Evolutionary conservation across 2,113 vertebrate species (phyloP), one percentile per base, ranked within the genome.

Genomic region (Hippopotamus amphibius): DNA sequence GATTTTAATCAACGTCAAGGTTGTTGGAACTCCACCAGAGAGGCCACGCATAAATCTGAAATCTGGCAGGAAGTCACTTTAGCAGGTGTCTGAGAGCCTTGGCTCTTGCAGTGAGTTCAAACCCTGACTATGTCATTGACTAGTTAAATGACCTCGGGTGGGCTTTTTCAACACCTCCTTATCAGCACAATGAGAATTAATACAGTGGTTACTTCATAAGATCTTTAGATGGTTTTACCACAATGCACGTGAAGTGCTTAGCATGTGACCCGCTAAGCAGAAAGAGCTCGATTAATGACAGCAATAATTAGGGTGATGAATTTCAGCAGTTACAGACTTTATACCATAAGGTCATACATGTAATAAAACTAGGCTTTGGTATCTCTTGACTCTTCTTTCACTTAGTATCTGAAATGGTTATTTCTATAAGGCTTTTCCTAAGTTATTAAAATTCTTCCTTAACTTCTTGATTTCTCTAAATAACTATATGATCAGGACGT

Each of bases 391-490:
- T 26, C 24, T 41, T 50, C 37, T 84, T 92, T 90, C 10, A n/a
- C n/a, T 85, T 79, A 88, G 5, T 26, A 59, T 71, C 37, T 83
- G 10, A n/a, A 76, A 48, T 5, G 69, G 22, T 22, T 90, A 86
- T 86, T 71, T 85, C 15, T 82, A 3, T 37, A 76, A 77, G 21
- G 3, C 0, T 77, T 83, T 74, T 11, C n/a, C 30, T 53, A 80
- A 48, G 1, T 69, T 97, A 77, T 93, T 37, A 57, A 43, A 77
- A 28, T 61, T 72, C 22, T 88, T 89, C 15, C 21, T 59, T 90
- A 72, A 85, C 63, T 85, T 96, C 95, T 82, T 77, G 6, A 46
- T n/a, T 95, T 93, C 41, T 88, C 46, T 30, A 96, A 86, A 77
- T 72, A 59, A 83, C 61, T 79, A 21, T 8, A 65, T 66, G 14